Evolutionary conservation across 2,797 vertebrate genomes (phyloP), one percentile per base, ranked within the genome.

Genomic region (Pipistrellus nathusii): DNA sequence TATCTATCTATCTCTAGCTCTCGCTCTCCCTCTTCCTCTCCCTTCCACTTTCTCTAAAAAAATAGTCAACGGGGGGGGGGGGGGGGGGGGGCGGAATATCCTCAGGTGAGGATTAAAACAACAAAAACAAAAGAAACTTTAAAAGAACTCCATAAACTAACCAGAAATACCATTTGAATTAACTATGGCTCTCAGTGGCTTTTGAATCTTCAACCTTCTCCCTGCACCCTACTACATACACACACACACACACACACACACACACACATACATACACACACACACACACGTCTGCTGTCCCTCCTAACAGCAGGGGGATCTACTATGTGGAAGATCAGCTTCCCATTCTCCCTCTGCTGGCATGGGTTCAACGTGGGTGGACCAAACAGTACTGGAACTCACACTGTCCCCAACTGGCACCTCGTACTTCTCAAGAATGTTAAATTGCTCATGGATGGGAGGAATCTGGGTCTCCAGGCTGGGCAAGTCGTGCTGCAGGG

Each of bases 351-450:
- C 30, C 84, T 41, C 27, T 13, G 35, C 92, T 11, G 6, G 17
- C 8, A 30, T 0, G 38, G 14, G 27, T 32, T 8, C 3, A 3
- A 30, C 15, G 35, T 1, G 4, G 41, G 41, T 6, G 53, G 48
- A 27, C n/a, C 25, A 23, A 14, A 55, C 6, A 17, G 46, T 2
- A 0, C 27, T 8, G 75, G n/a, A 55, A 95, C 98, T 98, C 97
- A 99, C 99, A 38, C 38, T 90, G 2, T 98, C 98, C 5, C 98
- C 98, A 77, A 99, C 98, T 0, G 97, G 89, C 94, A 99, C 99
- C 81, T 99, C 99, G 2, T 99, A 99, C 96, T 98, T 98, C 90
- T 98, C 98, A 35, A 99, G 98, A 86, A 99, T 98, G 95, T 98
- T 94, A 96, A 99, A 99, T 96, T 99, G 99, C 73, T 99, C 99